Conservation (phyloP, 1,140 invertebrate genomes). For the Lucilia sericata region DNA sequence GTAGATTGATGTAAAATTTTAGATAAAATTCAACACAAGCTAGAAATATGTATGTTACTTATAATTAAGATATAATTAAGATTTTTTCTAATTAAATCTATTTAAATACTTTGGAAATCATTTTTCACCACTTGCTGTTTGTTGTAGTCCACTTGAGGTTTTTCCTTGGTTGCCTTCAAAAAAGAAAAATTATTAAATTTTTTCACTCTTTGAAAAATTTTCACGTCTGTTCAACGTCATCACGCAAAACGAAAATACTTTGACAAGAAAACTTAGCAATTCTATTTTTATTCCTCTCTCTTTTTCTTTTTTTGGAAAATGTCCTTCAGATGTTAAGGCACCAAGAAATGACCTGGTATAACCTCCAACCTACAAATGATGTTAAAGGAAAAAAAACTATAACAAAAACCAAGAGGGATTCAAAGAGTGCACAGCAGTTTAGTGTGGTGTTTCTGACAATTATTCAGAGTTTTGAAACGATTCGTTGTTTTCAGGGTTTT, state of each 20-base stretch:
- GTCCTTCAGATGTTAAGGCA: slow-evolving; percentile 17
- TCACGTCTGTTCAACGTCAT: not conserved
- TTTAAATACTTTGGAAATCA: too few species aligned
- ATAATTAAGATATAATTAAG: too few species aligned
- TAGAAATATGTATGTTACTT: too few species aligned
- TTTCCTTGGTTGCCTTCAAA: too few species aligned
- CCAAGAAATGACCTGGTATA: not conserved
- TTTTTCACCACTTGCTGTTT: too few species aligned
- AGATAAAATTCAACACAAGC: too few species aligned
- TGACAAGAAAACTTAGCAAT: not conserved
- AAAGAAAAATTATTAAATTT: too few species aligned
- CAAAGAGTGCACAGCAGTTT: not conserved
- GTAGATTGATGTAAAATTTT: too few species aligned
- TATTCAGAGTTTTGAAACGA: not conserved
- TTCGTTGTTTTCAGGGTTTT: not conserved
- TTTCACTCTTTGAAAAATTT: not conserved
- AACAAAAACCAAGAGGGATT: not conserved
- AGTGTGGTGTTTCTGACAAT: not conserved
- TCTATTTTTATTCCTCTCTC: too few species aligned
- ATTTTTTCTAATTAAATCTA: too few species aligned
- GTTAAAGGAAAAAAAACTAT: not conserved
- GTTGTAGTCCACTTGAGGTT: too few species aligned
- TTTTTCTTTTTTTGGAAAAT: not conserved
- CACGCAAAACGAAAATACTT: not conserved
- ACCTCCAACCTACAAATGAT: slow-evolving; percentile 24